Evolutionary conservation across 2,113 vertebrate species (phyloP), one percentile per base, ranked within the genome.

Genomic region (Proterorhinus semilunaris): DNA sequence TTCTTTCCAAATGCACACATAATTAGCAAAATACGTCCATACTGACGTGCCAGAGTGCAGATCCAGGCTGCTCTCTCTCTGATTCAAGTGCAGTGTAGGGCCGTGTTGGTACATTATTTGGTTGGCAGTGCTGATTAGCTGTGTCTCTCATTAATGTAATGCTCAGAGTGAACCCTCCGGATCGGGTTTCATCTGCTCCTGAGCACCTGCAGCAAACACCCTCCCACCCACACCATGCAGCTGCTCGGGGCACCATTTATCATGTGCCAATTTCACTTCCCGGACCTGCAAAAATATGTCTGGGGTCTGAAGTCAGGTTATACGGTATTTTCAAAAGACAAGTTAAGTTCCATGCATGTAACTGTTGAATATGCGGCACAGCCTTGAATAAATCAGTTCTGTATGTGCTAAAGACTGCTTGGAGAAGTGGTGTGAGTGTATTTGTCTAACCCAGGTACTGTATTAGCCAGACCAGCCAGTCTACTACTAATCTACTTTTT

Each of bases 161-260:
- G 44, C 62, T 63, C 16, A 63, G 48, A 63, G n/a, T 63, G 44
- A 63, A 63, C 62, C 16, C 46, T 48, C n/a, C 45, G 45, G n/a
- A 63, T 63, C 45, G 48, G 21, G 62, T 63, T 63, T 63, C 62
- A 63, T 63, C 62, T 63, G 6, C 44, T 48, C 62, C 15, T 46
- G 45, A 21, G 17, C 44, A 63, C 62, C 62, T 63, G 62, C 62
- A 48, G 61, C 44, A 47, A 47, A 21, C 53, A 55, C 53, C 52
- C 52, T 53, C 61, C 44, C 62, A 48, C 62, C 45, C 45, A 63
- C 62, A 48, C 62, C 62, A 48, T n/a, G 16, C 58, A 63, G 62
- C 62, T 63, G 62, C 45, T 48, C 44, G 5, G 7, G 8, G 58
- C 58, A 8, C 58, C 42, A 48, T 63, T 63, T 63, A 47, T 63